These are phyloP conservation scores for Argentina silus DNA, from an alignment of 2,797 vertebrate species.

Conservation along the genomic window DNA sequence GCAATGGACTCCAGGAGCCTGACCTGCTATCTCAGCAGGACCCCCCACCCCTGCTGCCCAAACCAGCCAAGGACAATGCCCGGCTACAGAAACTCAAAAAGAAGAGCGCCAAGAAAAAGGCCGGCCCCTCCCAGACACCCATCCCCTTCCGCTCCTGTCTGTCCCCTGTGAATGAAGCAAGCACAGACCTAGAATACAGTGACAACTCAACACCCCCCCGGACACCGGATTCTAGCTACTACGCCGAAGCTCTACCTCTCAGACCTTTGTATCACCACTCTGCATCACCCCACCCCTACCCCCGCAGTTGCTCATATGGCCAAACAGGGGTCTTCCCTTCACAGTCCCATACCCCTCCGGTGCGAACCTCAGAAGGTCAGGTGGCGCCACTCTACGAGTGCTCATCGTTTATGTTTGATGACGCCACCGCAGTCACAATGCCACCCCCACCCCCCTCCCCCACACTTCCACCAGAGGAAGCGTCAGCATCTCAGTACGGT, in stretches of 20 bases:
- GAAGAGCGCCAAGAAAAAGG: conserved; percentile 84
- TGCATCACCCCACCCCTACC: conserved; percentile 70
- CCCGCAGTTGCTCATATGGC: conserved; percentile 56
- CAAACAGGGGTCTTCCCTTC: conserved; percentile 67
- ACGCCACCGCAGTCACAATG: conserved; percentile 50
- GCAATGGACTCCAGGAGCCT: conserved; percentile 63
- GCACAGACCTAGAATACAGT: conserved; percentile 83
- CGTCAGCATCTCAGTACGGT: conserved; percentile 6
- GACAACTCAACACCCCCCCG: conserved; percentile 73
- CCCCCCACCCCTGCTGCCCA: conserved; percentile 87
- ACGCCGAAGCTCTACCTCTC: conserved; percentile 54
- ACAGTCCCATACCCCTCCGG: conserved; percentile 53
- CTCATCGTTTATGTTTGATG: conserved; percentile 62
- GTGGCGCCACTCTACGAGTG: conserved; percentile 76
- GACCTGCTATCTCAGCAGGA: conserved; percentile 69
- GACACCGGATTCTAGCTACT: conserved; percentile 66
- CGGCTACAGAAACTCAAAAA: conserved; percentile 89
- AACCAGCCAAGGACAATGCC: conserved; percentile 89
- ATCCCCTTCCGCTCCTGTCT: conserved; percentile 85
- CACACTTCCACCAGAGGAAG: conserved; percentile 36
- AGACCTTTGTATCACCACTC: conserved; percentile 56
- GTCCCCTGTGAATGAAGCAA: conserved; percentile 92
- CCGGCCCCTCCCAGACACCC: conserved; percentile 70
- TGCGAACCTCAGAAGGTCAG: conserved; percentile 58
- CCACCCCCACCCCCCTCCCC: conserved; percentile 37